Conservation (phyloP, 2,797 vertebrate genomes). For the Anabacerthia variegaticeps region DNA sequence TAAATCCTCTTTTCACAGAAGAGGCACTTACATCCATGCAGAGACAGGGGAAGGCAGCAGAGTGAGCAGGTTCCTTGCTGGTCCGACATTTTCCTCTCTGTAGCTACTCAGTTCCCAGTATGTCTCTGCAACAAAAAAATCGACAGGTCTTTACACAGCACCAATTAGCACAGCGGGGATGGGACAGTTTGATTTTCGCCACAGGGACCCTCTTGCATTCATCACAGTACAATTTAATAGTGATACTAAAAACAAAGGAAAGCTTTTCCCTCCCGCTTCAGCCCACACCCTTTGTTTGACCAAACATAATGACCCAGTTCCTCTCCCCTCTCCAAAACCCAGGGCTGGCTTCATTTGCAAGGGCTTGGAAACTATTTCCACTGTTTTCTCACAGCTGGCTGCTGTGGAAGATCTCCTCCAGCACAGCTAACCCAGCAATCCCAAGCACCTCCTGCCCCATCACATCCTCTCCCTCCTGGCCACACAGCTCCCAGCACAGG, state of each 20-base stretch:
- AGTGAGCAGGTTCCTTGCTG: not conserved
- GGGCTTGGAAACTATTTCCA: not conserved
- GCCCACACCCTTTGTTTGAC: rapidly evolving
- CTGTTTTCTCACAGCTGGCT: not conserved
- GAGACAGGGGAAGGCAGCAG: not conserved
- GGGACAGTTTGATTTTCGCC: not conserved
- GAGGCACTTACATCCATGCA: not conserved
- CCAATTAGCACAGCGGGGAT: not conserved
- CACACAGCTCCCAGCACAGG: not conserved
- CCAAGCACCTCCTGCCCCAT: not conserved
- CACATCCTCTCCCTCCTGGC: rapidly evolving
- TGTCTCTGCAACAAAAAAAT: not conserved
- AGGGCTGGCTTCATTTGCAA: not conserved
- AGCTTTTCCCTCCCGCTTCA: not conserved
- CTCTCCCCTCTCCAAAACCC: not conserved
- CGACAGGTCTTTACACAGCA: not conserved
- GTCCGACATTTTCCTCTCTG: not conserved
- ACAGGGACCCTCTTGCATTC: not conserved
- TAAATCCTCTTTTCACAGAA: not conserved
- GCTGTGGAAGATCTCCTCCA: not conserved
- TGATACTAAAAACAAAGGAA: not conserved
- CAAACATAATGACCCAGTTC: not conserved
- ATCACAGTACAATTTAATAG: not conserved
- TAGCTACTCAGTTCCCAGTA: not conserved
- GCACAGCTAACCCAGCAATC: not conserved